phyloP scores from a whole-genome alignment of 2,888 invertebrate genomes.

The Luperina testacea region DNA sequence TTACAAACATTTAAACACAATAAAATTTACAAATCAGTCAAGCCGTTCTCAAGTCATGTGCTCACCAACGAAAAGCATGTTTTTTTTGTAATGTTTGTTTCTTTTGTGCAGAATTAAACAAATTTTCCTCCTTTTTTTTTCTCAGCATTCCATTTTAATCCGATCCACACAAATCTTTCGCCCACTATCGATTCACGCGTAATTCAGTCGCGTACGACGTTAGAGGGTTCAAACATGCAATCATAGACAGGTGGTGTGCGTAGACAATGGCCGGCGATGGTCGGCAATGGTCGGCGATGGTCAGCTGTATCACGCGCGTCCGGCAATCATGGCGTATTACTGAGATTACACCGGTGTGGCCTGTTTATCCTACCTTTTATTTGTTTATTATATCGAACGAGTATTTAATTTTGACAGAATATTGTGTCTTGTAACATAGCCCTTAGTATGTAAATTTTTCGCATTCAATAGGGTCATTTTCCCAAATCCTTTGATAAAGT shows the following conservation, averaged over 20 bases:
- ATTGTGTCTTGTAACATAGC: not conserved
- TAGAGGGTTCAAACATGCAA: conserved; percentile 68
- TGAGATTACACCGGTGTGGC: conserved; percentile 68
- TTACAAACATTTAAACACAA: too few relatives aligned
- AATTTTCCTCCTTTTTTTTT: too few relatives aligned
- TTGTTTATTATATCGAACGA: conserved; percentile 31
- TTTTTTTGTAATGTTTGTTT: too few relatives aligned
- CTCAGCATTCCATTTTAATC: not conserved
- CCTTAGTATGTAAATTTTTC: not conserved
- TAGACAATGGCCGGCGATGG: conserved; percentile 63
- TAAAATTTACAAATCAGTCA: not conserved
- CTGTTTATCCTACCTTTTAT: conserved; percentile 44
- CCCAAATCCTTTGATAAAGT: too few relatives aligned
- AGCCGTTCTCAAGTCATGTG: not conserved
- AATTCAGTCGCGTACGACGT: conserved; percentile 84
- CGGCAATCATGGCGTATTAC: conserved; percentile 65
- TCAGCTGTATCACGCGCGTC: conserved; percentile 68
- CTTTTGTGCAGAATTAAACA: too few relatives aligned
- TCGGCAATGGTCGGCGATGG: conserved; percentile 31
- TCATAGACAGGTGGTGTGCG: conserved; percentile 69
- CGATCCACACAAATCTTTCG: conserved; percentile 69
- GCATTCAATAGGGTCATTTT: not conserved
- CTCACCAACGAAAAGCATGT: not conserved
- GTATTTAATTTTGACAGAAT: conserved; percentile 25
- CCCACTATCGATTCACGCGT: conserved; percentile 73